These are phyloP conservation scores for Brachionus manjavacas DNA, from an alignment of 1,140 invertebrate species.

Conservation along the genomic window DNA sequence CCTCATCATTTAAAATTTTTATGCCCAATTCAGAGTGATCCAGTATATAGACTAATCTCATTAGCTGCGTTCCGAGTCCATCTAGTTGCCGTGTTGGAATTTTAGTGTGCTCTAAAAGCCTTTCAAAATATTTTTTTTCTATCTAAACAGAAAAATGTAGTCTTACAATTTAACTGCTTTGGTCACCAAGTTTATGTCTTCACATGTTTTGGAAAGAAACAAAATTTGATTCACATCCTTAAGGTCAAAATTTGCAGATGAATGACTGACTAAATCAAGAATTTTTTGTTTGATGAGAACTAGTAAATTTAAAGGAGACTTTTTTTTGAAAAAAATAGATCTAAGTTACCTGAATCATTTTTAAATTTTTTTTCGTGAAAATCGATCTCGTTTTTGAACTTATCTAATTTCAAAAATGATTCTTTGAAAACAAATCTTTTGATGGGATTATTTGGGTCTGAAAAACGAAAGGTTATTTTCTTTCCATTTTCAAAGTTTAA, in stretches of 20 bases:
- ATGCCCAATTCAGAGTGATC: neutral
- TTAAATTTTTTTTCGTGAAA: conserved; percentile 5
- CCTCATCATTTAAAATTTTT: neutral
- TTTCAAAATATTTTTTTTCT: neutral
- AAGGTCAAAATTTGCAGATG: neutral
- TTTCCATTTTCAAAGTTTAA: neutral
- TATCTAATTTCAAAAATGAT: conserved; percentile 26
- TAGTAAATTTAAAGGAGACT: neutral
- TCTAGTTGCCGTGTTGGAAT: neutral
- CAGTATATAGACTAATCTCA: conserved; percentile 3
- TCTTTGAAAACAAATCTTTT: conserved; percentile 24
- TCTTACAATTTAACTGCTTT: conserved; percentile 29
- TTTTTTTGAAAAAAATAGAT: neutral
- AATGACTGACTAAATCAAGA: neutral
- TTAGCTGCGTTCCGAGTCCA: conserved; percentile 13
- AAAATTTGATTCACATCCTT: conserved; percentile 1
- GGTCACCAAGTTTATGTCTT: neutral
- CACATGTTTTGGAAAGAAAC: neutral
- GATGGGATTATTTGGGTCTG: neutral
- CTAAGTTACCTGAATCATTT: neutral
- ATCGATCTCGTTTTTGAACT: neutral
- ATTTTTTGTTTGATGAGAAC: neutral
- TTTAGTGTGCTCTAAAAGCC: conserved; percentile 9
- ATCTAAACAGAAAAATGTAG: neutral
- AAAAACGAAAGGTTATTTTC: neutral